A percentile compares a stretch with the other conserved stretches of the same genome.
Conservation (phyloP, 1,140 invertebrate genomes). For the Drosophila eugracilis region DNA sequence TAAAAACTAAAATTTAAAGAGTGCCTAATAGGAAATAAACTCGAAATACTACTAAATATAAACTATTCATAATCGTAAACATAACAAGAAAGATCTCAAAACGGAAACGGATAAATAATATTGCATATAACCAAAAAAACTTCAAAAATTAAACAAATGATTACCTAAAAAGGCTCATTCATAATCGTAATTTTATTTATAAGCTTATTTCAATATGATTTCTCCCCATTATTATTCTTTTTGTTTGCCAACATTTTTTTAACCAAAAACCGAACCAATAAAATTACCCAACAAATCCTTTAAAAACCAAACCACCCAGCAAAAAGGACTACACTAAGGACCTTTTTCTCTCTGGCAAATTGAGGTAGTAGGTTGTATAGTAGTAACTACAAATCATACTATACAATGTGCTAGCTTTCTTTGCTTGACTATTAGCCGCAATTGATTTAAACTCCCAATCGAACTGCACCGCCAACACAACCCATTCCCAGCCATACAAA, state of each 20-base stretch:
- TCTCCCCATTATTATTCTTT: constrained; percentile 14
- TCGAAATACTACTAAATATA: no score
- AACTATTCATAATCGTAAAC: neutral
- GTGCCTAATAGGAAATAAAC: no score
- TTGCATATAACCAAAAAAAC: neutral
- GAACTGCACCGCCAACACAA: neutral
- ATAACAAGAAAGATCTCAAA: neutral
- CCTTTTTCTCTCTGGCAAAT: constrained; percentile 85
- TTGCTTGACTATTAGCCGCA: constrained; percentile 84
- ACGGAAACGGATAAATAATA: neutral
- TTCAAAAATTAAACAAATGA: neutral
- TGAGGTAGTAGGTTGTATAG: constrained; percentile 85
- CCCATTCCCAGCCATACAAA: constrained; percentile 36
- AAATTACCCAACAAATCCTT: constrained; percentile 23
- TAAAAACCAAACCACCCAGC: constrained; percentile 45
- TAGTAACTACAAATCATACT: constrained; percentile 78
- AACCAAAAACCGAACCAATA: constrained; percentile 22
- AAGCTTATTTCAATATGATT: constrained; percentile 2
- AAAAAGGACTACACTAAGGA: constrained; percentile 78
- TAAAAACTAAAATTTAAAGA: neutral
- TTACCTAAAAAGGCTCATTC: no score
- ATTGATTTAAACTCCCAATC: constrained; percentile 24
- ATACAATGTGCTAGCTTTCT: constrained; percentile 85
- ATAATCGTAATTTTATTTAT: neutral
- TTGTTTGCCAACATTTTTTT: constrained; percentile 26